A percentile compares a stretch with the other conserved stretches of the same genome.
Evolutionary conservation across 2,888 invertebrate species (phyloP).

Genomic region (Epinotia brunnichana): DNA sequence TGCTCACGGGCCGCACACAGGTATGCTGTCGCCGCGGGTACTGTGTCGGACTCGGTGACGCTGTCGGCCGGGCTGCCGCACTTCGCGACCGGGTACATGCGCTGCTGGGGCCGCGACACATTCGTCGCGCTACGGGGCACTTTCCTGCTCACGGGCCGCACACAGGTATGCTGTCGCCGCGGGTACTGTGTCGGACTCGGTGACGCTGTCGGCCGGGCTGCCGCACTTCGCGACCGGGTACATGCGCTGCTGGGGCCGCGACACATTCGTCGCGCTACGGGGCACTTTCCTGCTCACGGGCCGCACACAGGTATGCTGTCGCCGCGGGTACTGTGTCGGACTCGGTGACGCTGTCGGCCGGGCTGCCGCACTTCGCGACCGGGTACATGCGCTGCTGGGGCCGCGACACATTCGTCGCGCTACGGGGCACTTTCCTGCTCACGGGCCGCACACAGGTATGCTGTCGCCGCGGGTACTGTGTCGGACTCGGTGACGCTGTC

Average conservation of each 20-base stretch:
- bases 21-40: constrained; percentile 77
- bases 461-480: constrained; percentile 83
- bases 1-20: constrained; percentile 92
- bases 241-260: constrained; percentile 99
- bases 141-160: constrained; percentile 89
- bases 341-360: constrained; percentile 73
- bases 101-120: constrained; percentile 99
- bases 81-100: constrained; percentile 97
- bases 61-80: constrained; percentile 91
- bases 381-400: constrained; percentile 99
- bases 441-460: constrained; percentile 85
- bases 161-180: constrained; percentile 87
- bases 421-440: constrained; percentile 95
- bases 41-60: constrained; percentile 43
- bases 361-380: constrained; percentile 96
- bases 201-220: constrained; percentile 85
- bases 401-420: constrained; percentile 97
- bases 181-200: constrained; percentile 50
- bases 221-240: constrained; percentile 98
- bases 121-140: constrained; percentile 97
- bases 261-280: constrained; percentile 97
- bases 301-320: constrained; percentile 87
- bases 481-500: constrained; percentile 58
- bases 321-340: constrained; percentile 30
- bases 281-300: constrained; percentile 95